Base-by-base conservation (phyloP, 2,113 vertebrate genomes). In the Myocastor coypus region DNA sequence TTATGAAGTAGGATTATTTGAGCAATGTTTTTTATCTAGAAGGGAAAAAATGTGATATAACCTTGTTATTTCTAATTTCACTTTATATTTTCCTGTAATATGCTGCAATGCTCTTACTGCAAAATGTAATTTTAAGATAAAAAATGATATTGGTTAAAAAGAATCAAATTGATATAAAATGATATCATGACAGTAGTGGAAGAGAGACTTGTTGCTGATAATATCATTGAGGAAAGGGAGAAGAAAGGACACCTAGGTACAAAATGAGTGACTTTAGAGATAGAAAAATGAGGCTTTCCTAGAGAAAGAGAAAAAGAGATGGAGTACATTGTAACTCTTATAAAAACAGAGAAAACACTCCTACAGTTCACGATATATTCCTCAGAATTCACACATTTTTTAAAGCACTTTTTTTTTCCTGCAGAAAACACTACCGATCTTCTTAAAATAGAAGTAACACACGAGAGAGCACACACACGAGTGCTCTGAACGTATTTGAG, bases 401-500 rank as follows among this genome's bases (percentile, higher is more conserved):
- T 75, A 90, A 95, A 87, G 90, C 19, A 92, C 28, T 86, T 28
- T 83, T 85, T 84, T 84, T 17, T 94, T 81, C 28, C 66, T 87
- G 10, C 89, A 75, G 77, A 95, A 86, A 73, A 82, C 83, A 52
- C 59, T 59, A 55, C 34, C 37, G 20, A 12, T 37, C 46, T 91
- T 52, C 64, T 94, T 96, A 96, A 92, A 81, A 86, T 91, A 93
- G 50, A 42, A 77, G 16, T 82, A 96, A 78, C 40, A 92, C 42
- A 87, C 7, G 32, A 12, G 52, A 80, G 4, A 95, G 95, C 16
- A 78, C 64, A 71, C 11, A 84, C 14, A 84, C 14, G 63, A 14
- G 92, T 80, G 19, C 24, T 77, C 34, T 52, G 96, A 97, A 24
- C 73, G 87, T 46, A 78, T 13, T 81, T 64, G 81, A 55, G 81